These are phyloP conservation scores for Drosophila athabasca DNA, from an alignment of 1,140 invertebrate species.

Conservation along the genomic window DNA sequence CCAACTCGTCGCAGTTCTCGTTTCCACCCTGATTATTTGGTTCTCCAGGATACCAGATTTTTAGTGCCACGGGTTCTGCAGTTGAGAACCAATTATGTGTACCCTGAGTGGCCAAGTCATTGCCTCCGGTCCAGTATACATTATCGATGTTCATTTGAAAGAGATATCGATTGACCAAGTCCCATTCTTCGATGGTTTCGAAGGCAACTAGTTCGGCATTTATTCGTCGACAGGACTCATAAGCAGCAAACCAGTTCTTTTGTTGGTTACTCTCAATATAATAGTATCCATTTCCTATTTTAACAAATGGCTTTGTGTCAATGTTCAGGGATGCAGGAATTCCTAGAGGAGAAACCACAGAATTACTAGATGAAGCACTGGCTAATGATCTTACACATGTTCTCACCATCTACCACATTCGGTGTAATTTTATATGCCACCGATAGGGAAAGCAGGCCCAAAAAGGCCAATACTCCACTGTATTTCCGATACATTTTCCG, in stretches of 20 bases:
- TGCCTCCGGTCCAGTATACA: background rate
- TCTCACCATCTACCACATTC: background rate
- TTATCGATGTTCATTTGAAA: background rate
- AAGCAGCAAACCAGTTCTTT: slow-evolving; percentile 26
- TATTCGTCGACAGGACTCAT: slow-evolving; percentile 6
- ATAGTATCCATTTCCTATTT: slow-evolving; percentile 25
- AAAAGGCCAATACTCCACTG: too few relatives aligned
- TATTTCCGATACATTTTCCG: too few relatives aligned
- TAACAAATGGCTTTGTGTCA: background rate
- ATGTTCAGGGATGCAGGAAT: background rate
- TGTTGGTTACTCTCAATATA: slow-evolving; percentile 2
- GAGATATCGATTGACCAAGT: background rate
- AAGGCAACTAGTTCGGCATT: background rate
- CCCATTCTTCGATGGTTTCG: slow-evolving; percentile 18
- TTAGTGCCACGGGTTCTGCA: slow-evolving; percentile 8
- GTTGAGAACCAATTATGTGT: slow-evolving; percentile 5
- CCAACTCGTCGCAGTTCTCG: slow-evolving; percentile 32
- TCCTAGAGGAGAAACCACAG: background rate
- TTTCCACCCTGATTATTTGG: slow-evolving; percentile 26
- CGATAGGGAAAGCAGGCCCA: too few relatives aligned
- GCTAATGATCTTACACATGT: background rate
- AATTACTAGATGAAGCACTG: background rate
- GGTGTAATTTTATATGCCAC: background rate
- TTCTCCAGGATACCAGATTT: slow-evolving; percentile 16
- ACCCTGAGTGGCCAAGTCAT: background rate